Evolutionary conservation across 2,888 invertebrate species (phyloP).

Genomic region (Euphydryas editha): DNA sequence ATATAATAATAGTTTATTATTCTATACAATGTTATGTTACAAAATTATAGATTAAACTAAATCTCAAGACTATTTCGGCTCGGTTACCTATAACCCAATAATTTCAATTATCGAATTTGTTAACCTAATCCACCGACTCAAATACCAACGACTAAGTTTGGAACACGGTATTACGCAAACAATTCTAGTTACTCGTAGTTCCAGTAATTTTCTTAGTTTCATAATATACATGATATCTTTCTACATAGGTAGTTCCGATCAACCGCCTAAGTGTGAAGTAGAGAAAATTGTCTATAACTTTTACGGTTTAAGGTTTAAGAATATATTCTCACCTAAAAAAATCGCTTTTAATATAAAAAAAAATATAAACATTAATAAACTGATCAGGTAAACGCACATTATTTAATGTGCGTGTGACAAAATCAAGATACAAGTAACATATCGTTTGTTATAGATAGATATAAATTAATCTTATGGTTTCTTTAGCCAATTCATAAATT

Average conservation of each 20-base stretch:
- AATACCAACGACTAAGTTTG: slow-evolving; percentile 16
- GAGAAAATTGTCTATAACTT: no score
- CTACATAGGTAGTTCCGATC: neutral
- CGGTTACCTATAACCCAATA: slow-evolving; percentile 14
- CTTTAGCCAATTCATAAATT: no score
- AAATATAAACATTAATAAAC: no score
- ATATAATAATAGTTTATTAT: neutral
- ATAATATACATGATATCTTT: neutral
- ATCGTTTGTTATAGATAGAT: no score
- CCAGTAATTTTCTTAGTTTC: slow-evolving; percentile 12
- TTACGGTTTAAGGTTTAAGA: no score
- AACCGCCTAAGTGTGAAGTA: neutral
- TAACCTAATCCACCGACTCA: slow-evolving; percentile 26
- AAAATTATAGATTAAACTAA: slow-evolving; percentile 1
- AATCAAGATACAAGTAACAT: no score
- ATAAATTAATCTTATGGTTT: no score
- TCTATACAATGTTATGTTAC: neutral
- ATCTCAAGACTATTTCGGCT: slow-evolving; percentile 11
- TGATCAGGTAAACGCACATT: no score
- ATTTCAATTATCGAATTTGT: slow-evolving; percentile 29
- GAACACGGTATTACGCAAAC: slow-evolving; percentile 26
- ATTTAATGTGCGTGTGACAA: no score
- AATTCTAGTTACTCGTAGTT: slow-evolving; percentile 17
- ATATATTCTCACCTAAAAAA: no score
- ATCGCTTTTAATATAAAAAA: no score